A percentile compares a stretch with the other conserved stretches of the same genome.
phyloP scores from a whole-genome alignment of 2,888 invertebrate species.

The Dasysyrphus tricinctus region DNA sequence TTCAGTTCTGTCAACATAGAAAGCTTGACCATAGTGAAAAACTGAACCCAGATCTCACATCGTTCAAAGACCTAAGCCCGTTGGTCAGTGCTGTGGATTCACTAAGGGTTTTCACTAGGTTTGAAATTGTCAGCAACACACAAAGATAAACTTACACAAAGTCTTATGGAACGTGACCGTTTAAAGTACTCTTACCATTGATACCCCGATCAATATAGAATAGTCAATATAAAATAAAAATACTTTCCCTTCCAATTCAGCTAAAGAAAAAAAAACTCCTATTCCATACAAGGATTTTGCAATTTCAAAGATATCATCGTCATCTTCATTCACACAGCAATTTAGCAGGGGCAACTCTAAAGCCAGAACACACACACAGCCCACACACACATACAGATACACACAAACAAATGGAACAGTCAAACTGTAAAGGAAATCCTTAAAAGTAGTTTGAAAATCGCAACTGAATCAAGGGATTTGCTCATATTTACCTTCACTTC shows the following conservation, averaged over 20 bases:
- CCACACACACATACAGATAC: not conserved
- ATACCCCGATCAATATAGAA: constrained; percentile 36
- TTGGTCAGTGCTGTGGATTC: not conserved
- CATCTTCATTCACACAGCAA: constrained; percentile 59
- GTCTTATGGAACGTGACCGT: constrained; percentile 37
- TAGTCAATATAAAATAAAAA: constrained; percentile 21
- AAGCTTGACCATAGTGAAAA: too few species aligned
- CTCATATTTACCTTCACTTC: constrained; percentile 68
- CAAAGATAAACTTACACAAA: not conserved
- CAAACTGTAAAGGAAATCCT: constrained; percentile 62
- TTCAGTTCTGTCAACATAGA: too few species aligned
- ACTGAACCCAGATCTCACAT: not conserved
- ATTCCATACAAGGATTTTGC: constrained; percentile 45
- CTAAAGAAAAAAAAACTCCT: constrained; percentile 5
- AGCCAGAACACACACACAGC: not conserved
- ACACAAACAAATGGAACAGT: constrained; percentile 27
- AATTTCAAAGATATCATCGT: constrained; percentile 68
- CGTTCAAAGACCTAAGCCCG: not conserved
- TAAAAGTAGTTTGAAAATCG: constrained; percentile 69
- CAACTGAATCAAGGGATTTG: constrained; percentile 69
- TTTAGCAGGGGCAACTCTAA: not conserved
- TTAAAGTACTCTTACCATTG: constrained; percentile 25
- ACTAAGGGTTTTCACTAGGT: not conserved
- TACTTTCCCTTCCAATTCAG: constrained; percentile 10
- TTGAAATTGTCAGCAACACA: not conserved